Conservation (phyloP, 2,113 vertebrate species). For the Hyperoodon ampullatus region DNA sequence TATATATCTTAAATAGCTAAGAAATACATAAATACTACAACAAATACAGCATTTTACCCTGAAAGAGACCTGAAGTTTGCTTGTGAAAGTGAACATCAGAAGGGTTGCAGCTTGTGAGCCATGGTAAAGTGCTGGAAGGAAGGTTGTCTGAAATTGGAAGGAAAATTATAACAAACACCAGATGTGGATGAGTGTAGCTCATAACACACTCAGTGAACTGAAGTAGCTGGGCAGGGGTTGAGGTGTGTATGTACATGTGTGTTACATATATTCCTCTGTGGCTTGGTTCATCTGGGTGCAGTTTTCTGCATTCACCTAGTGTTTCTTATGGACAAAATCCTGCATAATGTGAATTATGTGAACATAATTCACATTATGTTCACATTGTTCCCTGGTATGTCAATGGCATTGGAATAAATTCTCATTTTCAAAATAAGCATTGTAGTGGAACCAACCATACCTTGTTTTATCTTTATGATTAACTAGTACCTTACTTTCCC, state of each 20-base stretch:
- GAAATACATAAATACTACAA: neutral
- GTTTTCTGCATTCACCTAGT: constrained; percentile 9
- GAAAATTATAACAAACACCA: constrained; percentile 28
- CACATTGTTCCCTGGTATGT: neutral
- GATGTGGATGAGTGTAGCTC: neutral
- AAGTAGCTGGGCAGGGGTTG: neutral
- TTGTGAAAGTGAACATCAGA: neutral
- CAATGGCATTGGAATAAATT: constrained; percentile 10
- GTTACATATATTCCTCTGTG: neutral
- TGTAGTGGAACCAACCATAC: constrained; percentile 12
- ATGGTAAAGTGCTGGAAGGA: neutral
- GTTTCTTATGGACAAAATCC: constrained; percentile 18
- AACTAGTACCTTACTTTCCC: neutral
- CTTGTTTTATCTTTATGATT: constrained; percentile 40
- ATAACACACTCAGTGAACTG: neutral
- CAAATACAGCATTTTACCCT: neutral
- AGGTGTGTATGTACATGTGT: neutral
- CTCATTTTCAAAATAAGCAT: constrained; percentile 36
- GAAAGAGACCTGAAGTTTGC: constrained; percentile 20
- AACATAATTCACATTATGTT: constrained; percentile 26
- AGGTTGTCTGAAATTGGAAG: constrained; percentile 42
- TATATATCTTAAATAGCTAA: neutral
- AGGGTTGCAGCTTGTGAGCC: neutral
- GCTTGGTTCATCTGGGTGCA: neutral
- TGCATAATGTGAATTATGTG: neutral